Evolutionary conservation across 1,140 invertebrate genomes (phyloP).

Genomic region (Chelonus insularis): DNA sequence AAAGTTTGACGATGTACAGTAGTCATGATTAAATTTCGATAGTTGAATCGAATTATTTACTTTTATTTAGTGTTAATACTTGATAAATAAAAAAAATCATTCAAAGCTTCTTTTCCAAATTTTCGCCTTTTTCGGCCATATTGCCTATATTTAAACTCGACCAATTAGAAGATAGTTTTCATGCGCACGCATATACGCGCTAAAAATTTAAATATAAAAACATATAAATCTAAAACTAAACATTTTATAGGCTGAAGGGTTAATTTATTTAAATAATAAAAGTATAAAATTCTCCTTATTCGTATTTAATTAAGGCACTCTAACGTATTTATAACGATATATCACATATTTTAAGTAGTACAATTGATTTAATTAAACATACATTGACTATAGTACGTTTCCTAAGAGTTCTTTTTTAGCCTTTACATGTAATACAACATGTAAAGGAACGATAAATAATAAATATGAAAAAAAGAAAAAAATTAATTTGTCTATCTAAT

Average conservation of each 20-base stretch:
- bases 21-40: conserved; percentile 49
- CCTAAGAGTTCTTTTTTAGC: too few species aligned
- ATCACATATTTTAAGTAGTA: conserved; percentile 17
- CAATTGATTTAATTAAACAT: too few species aligned
- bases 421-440: too few species aligned
- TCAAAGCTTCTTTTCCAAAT: too few species aligned
- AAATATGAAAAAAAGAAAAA: not conserved
- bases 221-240: too few species aligned
- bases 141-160: not conserved
- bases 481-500: not conserved
- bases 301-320: conserved; percentile 26
- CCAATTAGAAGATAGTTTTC: not conserved
- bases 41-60: too few species aligned
- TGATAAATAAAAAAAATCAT: too few species aligned
- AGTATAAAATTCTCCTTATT: conserved; percentile 1
- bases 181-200: not conserved
- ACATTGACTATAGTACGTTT: too few species aligned
- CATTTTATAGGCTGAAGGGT: not conserved
- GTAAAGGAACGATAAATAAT: too few species aligned
- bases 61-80: too few species aligned
- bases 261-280: not conserved
- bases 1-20: conserved; percentile 45
- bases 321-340: conserved; percentile 16
- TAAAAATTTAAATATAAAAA: too few species aligned
- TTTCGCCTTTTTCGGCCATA: not conserved